Conservation (phyloP, 2,888 invertebrate species). For the Galeruca laticollis region DNA sequence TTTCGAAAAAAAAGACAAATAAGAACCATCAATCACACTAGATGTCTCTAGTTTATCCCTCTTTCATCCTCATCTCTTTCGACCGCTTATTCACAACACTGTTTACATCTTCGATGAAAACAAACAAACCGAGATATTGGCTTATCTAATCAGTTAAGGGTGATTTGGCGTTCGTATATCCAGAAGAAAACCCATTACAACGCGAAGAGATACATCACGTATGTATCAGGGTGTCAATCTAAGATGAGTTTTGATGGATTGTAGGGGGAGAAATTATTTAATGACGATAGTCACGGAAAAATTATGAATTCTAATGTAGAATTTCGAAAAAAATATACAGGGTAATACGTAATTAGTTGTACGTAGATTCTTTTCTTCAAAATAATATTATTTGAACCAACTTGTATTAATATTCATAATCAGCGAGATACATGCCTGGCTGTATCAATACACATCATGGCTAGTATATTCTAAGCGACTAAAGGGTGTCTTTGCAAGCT, state of each 20-base stretch:
- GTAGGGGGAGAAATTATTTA: conserved; percentile 26
- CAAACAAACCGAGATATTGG: conserved; percentile 28
- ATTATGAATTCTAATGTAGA: neutral
- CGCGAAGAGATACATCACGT: conserved; percentile 57
- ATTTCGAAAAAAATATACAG: too few species aligned
- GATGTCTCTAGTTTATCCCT: neutral
- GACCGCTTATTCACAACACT: conserved; percentile 8
- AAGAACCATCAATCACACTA: neutral
- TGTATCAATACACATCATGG: too few species aligned
- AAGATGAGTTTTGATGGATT: conserved; percentile 50
- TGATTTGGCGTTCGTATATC: conserved; percentile 48
- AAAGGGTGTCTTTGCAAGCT: too few species aligned
- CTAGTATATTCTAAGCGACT: too few species aligned
- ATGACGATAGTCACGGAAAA: neutral
- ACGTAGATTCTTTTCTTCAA: too few species aligned
- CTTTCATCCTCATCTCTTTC: neutral
- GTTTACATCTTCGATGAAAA: conserved; percentile 5
- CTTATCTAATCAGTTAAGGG: conserved; percentile 59
- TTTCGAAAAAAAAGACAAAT: too few species aligned
- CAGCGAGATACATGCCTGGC: too few species aligned
- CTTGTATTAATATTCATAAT: too few species aligned
- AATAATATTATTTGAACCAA: too few species aligned
- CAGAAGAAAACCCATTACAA: neutral
- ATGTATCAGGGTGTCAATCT: conserved; percentile 51
- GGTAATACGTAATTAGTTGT: too few species aligned